Conservation (phyloP, 2,797 vertebrate genomes). For the Nyctalus aviator region DNA sequence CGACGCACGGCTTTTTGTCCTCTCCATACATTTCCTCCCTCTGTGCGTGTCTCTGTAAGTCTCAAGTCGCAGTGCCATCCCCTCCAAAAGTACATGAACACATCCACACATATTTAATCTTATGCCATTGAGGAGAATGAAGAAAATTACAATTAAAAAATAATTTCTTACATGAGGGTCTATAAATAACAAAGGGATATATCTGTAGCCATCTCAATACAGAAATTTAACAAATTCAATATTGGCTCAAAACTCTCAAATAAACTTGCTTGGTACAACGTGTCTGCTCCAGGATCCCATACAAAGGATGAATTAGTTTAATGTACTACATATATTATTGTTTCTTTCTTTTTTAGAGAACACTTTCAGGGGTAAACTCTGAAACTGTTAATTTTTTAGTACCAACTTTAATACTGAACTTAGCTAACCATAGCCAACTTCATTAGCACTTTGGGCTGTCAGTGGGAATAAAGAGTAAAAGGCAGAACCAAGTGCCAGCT, state of each 20-base stretch:
- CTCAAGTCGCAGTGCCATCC: not conserved
- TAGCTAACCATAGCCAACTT: not conserved
- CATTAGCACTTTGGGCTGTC: not conserved
- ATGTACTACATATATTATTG: not conserved
- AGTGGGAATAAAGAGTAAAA: not conserved
- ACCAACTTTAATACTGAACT: not conserved
- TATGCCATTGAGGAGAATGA: not conserved
- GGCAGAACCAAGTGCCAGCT: not conserved
- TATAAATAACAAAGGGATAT: not conserved
- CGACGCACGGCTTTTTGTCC: not conserved
- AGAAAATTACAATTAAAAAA: not conserved
- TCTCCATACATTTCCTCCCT: not conserved
- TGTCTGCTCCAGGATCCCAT: not conserved
- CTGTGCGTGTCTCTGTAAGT: not conserved
- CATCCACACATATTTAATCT: not conserved
- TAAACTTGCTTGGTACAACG: not conserved
- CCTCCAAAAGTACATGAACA: not conserved
- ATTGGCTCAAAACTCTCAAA: not conserved
- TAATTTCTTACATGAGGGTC: not conserved
- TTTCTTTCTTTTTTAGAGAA: constrained; percentile 49
- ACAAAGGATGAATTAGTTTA: not conserved
- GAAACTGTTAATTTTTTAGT: constrained; percentile 44
- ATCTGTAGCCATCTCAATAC: not conserved
- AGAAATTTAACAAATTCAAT: not conserved
- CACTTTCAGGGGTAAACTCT: not conserved